phyloP scores from a whole-genome alignment of 2,113 vertebrate genomes.

The Geococcyx californianus region DNA sequence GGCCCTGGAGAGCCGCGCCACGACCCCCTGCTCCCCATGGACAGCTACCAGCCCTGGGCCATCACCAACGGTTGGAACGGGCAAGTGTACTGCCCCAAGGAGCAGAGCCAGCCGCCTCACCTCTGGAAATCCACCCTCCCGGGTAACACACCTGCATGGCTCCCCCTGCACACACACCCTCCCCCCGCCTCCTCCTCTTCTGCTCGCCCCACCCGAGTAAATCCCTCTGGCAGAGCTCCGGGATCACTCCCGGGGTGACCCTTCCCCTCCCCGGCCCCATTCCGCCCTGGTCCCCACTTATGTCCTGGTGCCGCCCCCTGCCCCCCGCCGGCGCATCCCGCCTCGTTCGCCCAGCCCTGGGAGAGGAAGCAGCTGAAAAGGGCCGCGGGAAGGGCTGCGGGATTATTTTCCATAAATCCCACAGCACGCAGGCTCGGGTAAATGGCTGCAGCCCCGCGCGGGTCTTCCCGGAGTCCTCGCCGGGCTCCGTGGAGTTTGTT shows the following conservation, averaged over 20 bases:
- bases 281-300: neutral
- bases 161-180: too few species aligned
- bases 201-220: neutral
- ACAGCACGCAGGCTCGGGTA: neutral
- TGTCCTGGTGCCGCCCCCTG: constrained; percentile 31
- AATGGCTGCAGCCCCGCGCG: neutral
- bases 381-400: neutral
- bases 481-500: neutral
- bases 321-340: constrained; percentile 38
- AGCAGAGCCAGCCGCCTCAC: constrained; percentile 90
- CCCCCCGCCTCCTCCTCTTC: neutral
- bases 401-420: neutral
- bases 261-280: neutral
- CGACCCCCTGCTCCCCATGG: constrained; percentile 91
- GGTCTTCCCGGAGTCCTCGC: neutral
- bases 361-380: constrained; percentile 39
- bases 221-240: neutral
- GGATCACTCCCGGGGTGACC: neutral
- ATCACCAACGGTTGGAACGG: constrained; percentile 96
- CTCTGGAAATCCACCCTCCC: constrained; percentile 95
- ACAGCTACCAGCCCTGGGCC: constrained; percentile 97
- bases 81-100: constrained; percentile 96
- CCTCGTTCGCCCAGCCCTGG: neutral
- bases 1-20: constrained; percentile 90
- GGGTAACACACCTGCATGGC: constrained; percentile 82